These are phyloP conservation scores for Coregonus ussuriensis DNA, from an alignment of 2,797 vertebrate species.

Conservation along the genomic window DNA sequence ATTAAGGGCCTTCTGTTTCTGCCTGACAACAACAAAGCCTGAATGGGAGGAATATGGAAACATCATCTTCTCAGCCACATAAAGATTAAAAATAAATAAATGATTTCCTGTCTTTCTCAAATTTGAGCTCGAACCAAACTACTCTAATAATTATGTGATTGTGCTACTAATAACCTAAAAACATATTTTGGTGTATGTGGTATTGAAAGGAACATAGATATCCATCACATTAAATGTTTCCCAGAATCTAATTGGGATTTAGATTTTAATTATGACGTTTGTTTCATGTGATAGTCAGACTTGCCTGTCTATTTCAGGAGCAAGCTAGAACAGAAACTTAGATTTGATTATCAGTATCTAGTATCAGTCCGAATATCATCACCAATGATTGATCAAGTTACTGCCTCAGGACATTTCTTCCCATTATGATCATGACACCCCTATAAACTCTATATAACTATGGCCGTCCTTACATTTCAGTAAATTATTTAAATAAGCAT, in stretches of 20 bases:
- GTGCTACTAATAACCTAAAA: background rate
- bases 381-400: too few relatives aligned
- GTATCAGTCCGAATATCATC: too few relatives aligned
- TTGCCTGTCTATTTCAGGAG: background rate
- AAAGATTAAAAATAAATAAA: too few relatives aligned
- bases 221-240: background rate
- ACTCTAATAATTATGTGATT: too few relatives aligned
- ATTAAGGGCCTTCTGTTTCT: background rate
- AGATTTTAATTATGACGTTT: background rate
- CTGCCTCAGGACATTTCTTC: background rate
- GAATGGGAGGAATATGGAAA: background rate
- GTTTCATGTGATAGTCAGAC: constrained; percentile 3
- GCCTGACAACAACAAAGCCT: background rate
- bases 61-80: too few relatives aligned
- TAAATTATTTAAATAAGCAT: background rate
- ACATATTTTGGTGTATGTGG: background rate
- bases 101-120: too few relatives aligned
- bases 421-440: background rate
- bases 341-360: too few relatives aligned
- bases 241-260: background rate
- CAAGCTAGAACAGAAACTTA: background rate
- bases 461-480: background rate
- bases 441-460: background rate
- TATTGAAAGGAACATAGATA: background rate
- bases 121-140: too few relatives aligned